Percentiles rank a stretch among this genome's conserved stretches.
These are phyloP conservation scores for Drosophila orena DNA, from an alignment of 1,140 invertebrate species.

Conservation along the genomic window DNA sequence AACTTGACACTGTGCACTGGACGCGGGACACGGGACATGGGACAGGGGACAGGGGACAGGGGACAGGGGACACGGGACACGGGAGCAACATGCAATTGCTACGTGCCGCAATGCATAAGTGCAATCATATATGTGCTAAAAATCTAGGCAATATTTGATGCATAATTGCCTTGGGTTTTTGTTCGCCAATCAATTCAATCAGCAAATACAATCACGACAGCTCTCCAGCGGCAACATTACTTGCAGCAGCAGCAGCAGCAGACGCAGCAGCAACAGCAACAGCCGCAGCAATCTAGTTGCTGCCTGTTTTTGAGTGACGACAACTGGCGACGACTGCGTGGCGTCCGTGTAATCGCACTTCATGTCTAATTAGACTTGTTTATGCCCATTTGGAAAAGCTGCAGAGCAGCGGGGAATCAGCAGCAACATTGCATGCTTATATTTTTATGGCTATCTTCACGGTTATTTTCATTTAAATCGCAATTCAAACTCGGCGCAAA, in stretches of 20 bases:
- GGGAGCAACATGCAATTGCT: constrained; percentile 9
- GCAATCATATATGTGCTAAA: constrained; percentile 65
- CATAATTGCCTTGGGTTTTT: constrained; percentile 71
- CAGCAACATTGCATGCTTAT: constrained; percentile 29
- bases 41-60: no score
- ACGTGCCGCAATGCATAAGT: constrained; percentile 63
- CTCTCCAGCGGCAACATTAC: constrained; percentile 10
- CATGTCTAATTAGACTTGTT: constrained; percentile 83
- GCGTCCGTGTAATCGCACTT: constrained; percentile 81
- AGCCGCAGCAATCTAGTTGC: constrained; percentile 45
- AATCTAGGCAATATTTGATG: constrained; percentile 76
- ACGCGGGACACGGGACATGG: no score
- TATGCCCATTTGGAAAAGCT: constrained; percentile 76
- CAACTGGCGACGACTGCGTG: constrained; percentile 63
- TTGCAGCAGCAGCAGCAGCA: constrained; percentile 4
- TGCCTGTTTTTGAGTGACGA: constrained; percentile 60
- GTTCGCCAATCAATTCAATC: constrained; percentile 76
- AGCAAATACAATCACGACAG: constrained; percentile 58
- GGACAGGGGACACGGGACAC: not conserved
- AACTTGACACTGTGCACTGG: not conserved
- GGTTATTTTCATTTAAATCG: constrained; percentile 82
- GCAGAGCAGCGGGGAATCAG: not conserved
- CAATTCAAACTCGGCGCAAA: constrained; percentile 71
- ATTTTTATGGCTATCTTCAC: constrained; percentile 78
- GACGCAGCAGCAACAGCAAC: constrained; percentile 3